Conservation (phyloP, 2,888 invertebrate genomes). For the Drosophila dives region DNA sequence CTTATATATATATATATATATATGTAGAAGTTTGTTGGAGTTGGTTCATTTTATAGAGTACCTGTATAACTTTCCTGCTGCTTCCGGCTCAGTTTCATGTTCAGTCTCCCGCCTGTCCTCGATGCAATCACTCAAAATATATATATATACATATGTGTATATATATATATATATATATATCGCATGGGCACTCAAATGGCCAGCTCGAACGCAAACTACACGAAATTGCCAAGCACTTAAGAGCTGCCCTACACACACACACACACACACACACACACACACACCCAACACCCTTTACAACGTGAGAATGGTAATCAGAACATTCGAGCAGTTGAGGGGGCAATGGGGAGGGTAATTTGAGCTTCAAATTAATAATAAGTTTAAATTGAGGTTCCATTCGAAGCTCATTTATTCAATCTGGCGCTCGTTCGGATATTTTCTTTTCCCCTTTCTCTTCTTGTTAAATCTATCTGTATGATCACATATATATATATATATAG, state of each 20-base stretch:
- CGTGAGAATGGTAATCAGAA: constrained; percentile 18
- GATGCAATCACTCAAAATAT: constrained; percentile 22
- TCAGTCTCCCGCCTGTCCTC: not conserved
- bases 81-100: not conserved
- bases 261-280: not conserved
- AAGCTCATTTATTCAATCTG: constrained; percentile 51
- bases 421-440: not conserved
- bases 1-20: not conserved
- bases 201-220: constrained; percentile 30
- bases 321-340: not conserved
- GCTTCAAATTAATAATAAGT: constrained; percentile 22
- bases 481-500: no score
- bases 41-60: constrained; percentile 33
- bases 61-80: not conserved
- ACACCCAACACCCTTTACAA: not conserved
- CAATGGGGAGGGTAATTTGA: not conserved
- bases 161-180: constrained; percentile 1
- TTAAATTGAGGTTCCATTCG: constrained; percentile 44
- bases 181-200: constrained; percentile 4
- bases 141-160: not conserved
- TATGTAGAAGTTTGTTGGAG: not conserved
- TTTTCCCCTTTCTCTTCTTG: not conserved
- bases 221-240: constrained; percentile 29
- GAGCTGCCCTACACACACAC: not conserved
- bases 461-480: constrained; percentile 7